phyloP scores from a whole-genome alignment of 2,888 invertebrate species.

The Aethes cnicana region DNA sequence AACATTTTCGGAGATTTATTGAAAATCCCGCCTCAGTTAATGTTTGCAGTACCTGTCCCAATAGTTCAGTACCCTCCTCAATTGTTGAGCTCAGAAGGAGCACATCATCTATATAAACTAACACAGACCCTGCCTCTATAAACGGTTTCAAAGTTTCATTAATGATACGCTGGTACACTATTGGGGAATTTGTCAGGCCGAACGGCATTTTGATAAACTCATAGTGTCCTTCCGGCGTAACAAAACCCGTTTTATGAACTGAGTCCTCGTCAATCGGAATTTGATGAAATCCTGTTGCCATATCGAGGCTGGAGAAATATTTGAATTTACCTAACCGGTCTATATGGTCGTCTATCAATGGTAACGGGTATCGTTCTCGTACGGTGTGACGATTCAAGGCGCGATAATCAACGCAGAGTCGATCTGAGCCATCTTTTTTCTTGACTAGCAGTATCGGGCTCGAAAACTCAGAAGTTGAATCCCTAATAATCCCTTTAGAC shows the following conservation, averaged over 20 bases:
- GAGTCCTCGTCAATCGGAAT: no score
- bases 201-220: neutral
- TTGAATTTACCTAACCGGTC: no score
- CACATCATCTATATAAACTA: neutral
- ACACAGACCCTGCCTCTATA: neutral
- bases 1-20: constrained; percentile 3
- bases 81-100: neutral
- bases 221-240: no score
- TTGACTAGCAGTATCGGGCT: constrained; percentile 4
- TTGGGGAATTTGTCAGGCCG: neutral
- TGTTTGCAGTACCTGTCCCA: neutral
- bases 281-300: no score
- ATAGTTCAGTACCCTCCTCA: neutral
- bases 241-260: no score
- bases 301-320: no score
- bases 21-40: neutral
- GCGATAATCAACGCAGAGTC: neutral
- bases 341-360: neutral
- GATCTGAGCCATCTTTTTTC: no score
- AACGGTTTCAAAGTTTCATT: neutral
- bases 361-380: neutral
- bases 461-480: neutral
- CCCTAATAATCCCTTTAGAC: constrained; percentile 1
- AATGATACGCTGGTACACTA: neutral
- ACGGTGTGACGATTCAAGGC: neutral